These are phyloP conservation scores for Pogonognathellus flavescens DNA, from an alignment of 1,140 invertebrate species.

Conservation along the genomic window DNA sequence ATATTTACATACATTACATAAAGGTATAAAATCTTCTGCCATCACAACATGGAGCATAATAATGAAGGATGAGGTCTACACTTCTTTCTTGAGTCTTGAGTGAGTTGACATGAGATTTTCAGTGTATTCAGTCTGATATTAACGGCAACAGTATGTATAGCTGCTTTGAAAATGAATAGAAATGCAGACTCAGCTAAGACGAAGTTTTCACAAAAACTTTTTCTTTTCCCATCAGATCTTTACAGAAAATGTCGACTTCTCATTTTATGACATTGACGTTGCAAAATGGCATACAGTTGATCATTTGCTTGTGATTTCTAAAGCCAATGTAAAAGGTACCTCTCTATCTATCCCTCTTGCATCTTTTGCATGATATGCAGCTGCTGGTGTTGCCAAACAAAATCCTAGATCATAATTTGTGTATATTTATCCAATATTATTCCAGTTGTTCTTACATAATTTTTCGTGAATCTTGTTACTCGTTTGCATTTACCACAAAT, in stretches of 20 bases:
- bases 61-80: no score
- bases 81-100: no score
- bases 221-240: neutral
- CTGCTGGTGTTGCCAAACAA: neutral
- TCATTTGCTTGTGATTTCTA: neutral
- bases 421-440: neutral
- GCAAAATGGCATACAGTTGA: neutral
- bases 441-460: neutral
- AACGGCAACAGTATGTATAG: no score
- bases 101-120: no score
- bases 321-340: neutral
- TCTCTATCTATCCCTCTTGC: no score
- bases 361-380: neutral
- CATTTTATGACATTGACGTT: constrained; percentile 30
- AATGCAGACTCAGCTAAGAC: constrained; percentile 6
- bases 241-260: constrained; percentile 8
- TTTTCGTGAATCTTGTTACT: no score
- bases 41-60: no score
- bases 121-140: no score
- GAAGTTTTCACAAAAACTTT: neutral
- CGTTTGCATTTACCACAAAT: no score
- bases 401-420: neutral
- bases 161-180: neutral
- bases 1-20: no score
- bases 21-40: no score